Base-by-base conservation (phyloP, 2,888 invertebrate genomes). In the Sarcophaga carnaria region DNA sequence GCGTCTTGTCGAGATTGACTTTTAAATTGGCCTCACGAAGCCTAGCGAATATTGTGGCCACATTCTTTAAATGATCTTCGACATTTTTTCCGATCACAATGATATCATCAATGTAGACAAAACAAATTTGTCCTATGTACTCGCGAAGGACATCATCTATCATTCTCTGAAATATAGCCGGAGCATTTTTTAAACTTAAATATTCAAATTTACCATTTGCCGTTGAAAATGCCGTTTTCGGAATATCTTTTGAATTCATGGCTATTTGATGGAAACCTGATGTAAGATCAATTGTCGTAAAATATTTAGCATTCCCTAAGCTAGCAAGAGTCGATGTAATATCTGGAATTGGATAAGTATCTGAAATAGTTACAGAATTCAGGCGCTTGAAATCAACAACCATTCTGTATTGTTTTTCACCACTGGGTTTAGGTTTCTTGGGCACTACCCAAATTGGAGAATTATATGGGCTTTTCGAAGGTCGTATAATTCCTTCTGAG, bases 401-500 rank as follows among this genome's bases (percentile, higher is more conserved):
- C 76, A 89, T 82, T 17, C 89, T 47, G 22, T 86, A 88, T 49
- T 88, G 88, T 67, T 87, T 88, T 59, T 88, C 80, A 0, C 86
- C 88, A 11, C 80, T 76, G 6, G 86, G 85, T 25, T 89, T 88
- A 4, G 85, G 83, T 80, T 89, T 90, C 64, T 89, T 89, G 0
- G 88, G 88, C 3, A 89, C 88, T 1, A 89, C 66, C 88, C 90
- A 90, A 22, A 22, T 22, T 22, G 22, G 22, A 22, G 88, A 90
- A 11, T 90, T 90, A 66, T 90, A 90, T 0, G 89, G 88, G 47
- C 89, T 90, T 49, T 88, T 89, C 0, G 90, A 90, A 12, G 88
- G 89, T 67, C 90, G 85, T 17, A 92, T 91, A 1, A 92, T 90
- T 3, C 88, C 84, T 71, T 90, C 90, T 2, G 90, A 69, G n/a